Evolutionary conservation across 1,140 invertebrate genomes (phyloP).

Genomic region (Microvelia longipes): DNA sequence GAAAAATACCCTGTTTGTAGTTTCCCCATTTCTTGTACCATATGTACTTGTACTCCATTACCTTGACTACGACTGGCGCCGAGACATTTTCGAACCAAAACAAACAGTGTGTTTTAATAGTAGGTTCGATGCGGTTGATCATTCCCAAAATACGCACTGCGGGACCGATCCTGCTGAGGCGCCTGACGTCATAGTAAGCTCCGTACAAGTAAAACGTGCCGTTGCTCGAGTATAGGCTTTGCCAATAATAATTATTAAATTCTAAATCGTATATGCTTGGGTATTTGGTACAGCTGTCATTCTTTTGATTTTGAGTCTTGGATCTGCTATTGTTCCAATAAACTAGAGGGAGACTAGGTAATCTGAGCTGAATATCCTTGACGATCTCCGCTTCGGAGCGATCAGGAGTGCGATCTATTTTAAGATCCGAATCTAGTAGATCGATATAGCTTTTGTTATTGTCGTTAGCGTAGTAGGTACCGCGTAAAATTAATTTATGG

Average conservation of each 20-base stretch:
- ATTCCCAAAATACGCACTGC: slow-evolving; percentile 75
- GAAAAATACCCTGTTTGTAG: slow-evolving; percentile 78
- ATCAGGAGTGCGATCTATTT: slow-evolving; percentile 46
- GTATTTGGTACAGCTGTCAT: slow-evolving; percentile 59
- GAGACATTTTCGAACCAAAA: slow-evolving; percentile 76
- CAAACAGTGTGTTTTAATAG: slow-evolving; percentile 66
- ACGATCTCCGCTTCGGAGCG: slow-evolving; percentile 60
- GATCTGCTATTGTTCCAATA: slow-evolving; percentile 69
- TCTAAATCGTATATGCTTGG: slow-evolving; percentile 74
- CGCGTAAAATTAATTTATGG: not conserved
- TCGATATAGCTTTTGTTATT: not conserved
- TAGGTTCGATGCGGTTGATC: slow-evolving; percentile 75
- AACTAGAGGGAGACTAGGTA: slow-evolving; percentile 64
- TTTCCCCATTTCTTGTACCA: slow-evolving; percentile 92
- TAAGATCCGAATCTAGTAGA: slow-evolving; percentile 30
- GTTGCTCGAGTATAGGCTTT: slow-evolving; percentile 58
- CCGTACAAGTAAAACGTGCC: slow-evolving; percentile 74
- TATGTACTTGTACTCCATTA: slow-evolving; percentile 80
- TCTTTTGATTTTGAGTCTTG: slow-evolving; percentile 48
- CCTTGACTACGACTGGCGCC: slow-evolving; percentile 60
- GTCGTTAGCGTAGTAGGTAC: not conserved
- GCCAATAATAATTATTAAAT: slow-evolving; percentile 86
- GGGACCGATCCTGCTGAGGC: slow-evolving; percentile 56
- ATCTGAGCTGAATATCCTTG: slow-evolving; percentile 51
- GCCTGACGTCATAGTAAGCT: slow-evolving; percentile 71